Conservation (phyloP, 2,888 invertebrate species). For the Xestia c-nigrum region DNA sequence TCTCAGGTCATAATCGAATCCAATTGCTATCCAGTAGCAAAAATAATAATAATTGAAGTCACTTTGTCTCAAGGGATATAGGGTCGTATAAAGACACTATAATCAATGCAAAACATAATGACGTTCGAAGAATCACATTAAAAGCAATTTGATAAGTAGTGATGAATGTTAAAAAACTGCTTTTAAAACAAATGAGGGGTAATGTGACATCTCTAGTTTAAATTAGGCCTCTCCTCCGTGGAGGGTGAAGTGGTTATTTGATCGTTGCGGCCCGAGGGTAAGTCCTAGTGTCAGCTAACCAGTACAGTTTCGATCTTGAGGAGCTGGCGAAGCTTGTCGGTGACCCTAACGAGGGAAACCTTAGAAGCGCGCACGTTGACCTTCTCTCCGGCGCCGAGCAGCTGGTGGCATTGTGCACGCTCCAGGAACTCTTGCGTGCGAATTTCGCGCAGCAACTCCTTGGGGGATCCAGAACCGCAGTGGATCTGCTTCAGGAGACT, state of each 20-base stretch:
- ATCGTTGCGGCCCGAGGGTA: conserved; percentile 28
- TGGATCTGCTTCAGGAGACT: conserved; percentile 94
- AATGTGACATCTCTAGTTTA: conserved; percentile 20
- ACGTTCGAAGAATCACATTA: conserved; percentile 32
- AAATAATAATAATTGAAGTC: conserved; percentile 17
- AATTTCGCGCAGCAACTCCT: conserved; percentile 91
- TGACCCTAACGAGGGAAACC: conserved; percentile 95
- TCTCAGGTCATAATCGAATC: conserved; percentile 29
- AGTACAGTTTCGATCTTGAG: conserved; percentile 95
- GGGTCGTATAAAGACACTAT: conserved; percentile 20
- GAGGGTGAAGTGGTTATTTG: conserved; percentile 39
- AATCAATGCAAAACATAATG: conserved; percentile 18
- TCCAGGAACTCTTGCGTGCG: conserved; percentile 95
- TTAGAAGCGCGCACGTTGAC: conserved; percentile 95
- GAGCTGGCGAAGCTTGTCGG: conserved; percentile 95
- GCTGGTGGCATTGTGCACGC: conserved; percentile 94
- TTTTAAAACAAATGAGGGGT: conserved; percentile 20
- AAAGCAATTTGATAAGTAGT: conserved; percentile 35
- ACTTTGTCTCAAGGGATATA: conserved; percentile 3
- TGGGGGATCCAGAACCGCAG: conserved; percentile 90
- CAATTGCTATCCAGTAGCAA: conserved; percentile 31
- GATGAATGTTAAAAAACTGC: conserved; percentile 20
- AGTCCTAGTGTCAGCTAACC: conserved; percentile 90
- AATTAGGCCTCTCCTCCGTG: conserved; percentile 35
- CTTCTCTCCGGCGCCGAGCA: conserved; percentile 94